A percentile compares a stretch with the other conserved stretches of the same genome.
These are phyloP conservation scores for Dipodomys stephensi DNA, from an alignment of 2,113 vertebrate genomes.

Conservation along the genomic window DNA sequence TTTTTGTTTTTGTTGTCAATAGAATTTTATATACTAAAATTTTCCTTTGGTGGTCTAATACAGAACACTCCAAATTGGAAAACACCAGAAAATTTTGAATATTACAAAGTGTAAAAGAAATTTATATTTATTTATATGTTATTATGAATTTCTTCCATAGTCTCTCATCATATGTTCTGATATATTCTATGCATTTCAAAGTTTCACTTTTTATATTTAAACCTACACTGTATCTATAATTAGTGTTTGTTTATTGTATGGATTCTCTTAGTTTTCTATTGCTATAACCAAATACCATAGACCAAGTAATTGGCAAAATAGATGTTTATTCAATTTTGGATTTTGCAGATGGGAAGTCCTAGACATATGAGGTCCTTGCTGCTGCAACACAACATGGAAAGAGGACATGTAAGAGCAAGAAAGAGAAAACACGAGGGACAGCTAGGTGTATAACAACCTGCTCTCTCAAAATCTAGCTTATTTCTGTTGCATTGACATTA, in stretches of 20 bases:
- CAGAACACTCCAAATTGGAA: slow-evolving; percentile 4
- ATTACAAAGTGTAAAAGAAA: slow-evolving; percentile 11
- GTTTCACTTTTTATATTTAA: slow-evolving; percentile 7
- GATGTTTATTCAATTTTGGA: neutral
- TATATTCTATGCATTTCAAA: neutral
- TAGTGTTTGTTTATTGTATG: neutral
- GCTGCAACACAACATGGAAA: neutral
- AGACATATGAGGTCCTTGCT: neutral
- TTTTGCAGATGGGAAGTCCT: neutral
- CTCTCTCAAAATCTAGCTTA: neutral
- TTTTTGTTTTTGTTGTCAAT: neutral
- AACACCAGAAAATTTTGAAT: slow-evolving; percentile 30
- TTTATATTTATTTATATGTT: slow-evolving; percentile 5
- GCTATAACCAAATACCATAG: neutral
- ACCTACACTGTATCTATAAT: neutral
- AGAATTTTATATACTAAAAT: neutral
- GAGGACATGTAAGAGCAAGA: neutral
- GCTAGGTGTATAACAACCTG: neutral
- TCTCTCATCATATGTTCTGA: neutral
- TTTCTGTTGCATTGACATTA: neutral
- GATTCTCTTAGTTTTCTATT: neutral
- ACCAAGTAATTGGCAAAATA: neutral
- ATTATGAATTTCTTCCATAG: slow-evolving; percentile 18
- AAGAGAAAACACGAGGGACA: neutral
- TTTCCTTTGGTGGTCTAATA: slow-evolving; percentile 27